Percentiles rank a stretch among this genome's conserved stretches.
phyloP scores from a whole-genome alignment of 2,113 vertebrate genomes.

The Heloderma charlesbogerti region DNA sequence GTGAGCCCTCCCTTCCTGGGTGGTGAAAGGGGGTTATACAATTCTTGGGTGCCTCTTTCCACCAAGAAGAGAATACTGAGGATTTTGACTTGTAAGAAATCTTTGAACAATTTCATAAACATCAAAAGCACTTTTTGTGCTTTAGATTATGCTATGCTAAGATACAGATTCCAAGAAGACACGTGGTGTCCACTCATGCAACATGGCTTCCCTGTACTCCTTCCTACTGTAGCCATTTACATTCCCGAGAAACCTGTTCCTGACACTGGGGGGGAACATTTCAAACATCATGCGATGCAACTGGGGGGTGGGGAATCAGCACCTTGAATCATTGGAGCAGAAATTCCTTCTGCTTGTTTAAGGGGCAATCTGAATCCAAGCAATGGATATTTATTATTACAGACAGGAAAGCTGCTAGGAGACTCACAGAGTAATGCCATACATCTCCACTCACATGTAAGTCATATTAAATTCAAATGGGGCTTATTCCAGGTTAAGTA shows the following conservation, averaged over 20 bases:
- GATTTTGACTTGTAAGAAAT: too few species aligned
- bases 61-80: too few species aligned
- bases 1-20: too few species aligned
- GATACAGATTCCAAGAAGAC: neutral
- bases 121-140: neutral
- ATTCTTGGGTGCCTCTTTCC: too few species aligned
- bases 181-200: neutral
- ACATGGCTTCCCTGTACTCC: neutral
- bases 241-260: neutral
- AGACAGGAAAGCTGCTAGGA: neutral
- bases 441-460: neutral
- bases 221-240: neutral
- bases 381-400: neutral
- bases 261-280: neutral
- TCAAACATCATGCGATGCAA: neutral
- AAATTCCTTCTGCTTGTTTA: neutral
- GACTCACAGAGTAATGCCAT: neutral
- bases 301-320: neutral
- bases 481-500: too few species aligned
- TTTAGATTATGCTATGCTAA: neutral
- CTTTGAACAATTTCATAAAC: too few species aligned
- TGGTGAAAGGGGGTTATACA: too few species aligned
- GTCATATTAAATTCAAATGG: too few species aligned
- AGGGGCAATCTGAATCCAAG: neutral
- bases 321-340: neutral